Evolutionary conservation across 2,113 vertebrate species (phyloP).

Genomic region (Astatotilapia flaviijosephi): DNA sequence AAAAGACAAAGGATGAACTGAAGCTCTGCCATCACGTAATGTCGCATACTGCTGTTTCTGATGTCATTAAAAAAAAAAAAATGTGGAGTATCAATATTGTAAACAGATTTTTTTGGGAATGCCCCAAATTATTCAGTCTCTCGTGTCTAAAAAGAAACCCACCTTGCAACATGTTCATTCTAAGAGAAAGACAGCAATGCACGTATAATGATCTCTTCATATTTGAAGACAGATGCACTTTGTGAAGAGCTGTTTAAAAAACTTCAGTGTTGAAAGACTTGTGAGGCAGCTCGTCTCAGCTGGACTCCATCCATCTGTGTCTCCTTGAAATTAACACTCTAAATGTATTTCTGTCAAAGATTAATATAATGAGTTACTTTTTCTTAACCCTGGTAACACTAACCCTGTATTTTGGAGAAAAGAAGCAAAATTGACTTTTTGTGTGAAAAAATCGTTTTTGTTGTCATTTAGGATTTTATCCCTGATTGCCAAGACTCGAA

Average conservation of each 20-base stretch:
- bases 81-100: not conserved
- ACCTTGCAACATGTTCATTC: not conserved
- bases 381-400: not conserved
- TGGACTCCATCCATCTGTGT: not conserved
- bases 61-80: no score
- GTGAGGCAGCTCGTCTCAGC: not conserved
- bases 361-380: not conserved
- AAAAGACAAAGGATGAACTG: no score
- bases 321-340: not conserved
- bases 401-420: not conserved
- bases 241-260: not conserved
- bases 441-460: fast-evolving
- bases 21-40: no score
- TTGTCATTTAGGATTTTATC: not conserved
- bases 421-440: not conserved
- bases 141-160: not conserved
- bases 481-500: not conserved
- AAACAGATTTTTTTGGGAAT: not conserved
- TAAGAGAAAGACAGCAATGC: not conserved
- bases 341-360: not conserved
- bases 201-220: not conserved
- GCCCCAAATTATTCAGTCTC: not conserved
- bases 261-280: not conserved
- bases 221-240: not conserved
- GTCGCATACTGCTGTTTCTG: no score